Evolutionary conservation across 2,888 invertebrate species (phyloP), one percentile per base, ranked within the genome.

Genomic region (Vanessa cardui): DNA sequence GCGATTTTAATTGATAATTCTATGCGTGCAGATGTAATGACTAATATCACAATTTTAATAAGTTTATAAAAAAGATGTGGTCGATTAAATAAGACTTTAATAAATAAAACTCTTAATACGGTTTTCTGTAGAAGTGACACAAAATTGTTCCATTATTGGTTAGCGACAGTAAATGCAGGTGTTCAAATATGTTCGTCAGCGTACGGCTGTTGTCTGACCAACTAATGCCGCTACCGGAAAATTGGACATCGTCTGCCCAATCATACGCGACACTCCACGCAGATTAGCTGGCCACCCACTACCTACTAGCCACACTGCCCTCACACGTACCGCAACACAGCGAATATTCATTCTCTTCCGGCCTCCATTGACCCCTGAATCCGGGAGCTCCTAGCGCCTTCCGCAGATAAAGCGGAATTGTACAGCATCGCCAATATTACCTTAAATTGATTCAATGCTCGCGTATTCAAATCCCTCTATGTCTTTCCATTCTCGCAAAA

Each of bases 261-360:
- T 92, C 92, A 91, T 85, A 90, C 84, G 89, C 89, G 89, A 90
- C 90, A 88, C 89, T 88, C 90, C 82, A 88, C 88, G 88, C 89
- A 91, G 90, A 92, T 92, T 92, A 90, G 92, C 87, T 85, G 84
- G 82, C 88, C 87, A 81, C 81, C 86, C 87, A 86, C 83, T 72
- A 70, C 71, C 71, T 70, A 66, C 66, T 83, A 78, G 79, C 83
- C 83, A 78, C 78, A 78, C 79, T 71, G 77, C 76, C 83, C 81
- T 39, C 76, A 78, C 80, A 56, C 78, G 76, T 71, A 78, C 78
- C 75, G 70, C 78, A 78, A 69, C 73, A 70, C 79, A 75, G 76
- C 82, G 84, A 87, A 86, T 86, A 86, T 87, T 81, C 80, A 80
- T 84, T 85, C 79, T 82, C 78, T 75, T 78, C 77, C 80, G 80